Evolutionary conservation across 2,888 invertebrate genomes (phyloP).

Genomic region (Sesamia inferens): DNA sequence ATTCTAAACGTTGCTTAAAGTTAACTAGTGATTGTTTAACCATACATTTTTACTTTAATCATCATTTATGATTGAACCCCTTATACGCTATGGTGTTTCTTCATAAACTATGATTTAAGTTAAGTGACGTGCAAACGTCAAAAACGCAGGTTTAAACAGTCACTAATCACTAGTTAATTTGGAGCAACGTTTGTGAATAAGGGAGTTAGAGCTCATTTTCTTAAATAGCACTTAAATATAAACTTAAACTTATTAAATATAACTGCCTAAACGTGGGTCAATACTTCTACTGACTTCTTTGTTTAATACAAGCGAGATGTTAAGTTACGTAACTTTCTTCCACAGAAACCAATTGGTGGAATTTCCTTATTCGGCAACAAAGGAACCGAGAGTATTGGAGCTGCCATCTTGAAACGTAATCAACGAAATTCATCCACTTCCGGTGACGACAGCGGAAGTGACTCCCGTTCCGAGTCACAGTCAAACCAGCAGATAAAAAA

Average conservation of each 20-base stretch:
- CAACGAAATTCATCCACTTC: constrained; percentile 75
- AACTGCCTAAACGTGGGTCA: not conserved
- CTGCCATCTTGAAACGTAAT: constrained; percentile 82
- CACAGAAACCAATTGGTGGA: constrained; percentile 91
- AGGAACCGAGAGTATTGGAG: constrained; percentile 82
- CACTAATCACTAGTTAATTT: too few species aligned
- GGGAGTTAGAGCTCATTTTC: too few species aligned
- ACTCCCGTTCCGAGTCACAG: constrained; percentile 47
- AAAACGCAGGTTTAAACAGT: too few species aligned
- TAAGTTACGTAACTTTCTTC: constrained; percentile 18
- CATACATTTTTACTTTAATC: too few species aligned
- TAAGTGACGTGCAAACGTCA: too few species aligned
- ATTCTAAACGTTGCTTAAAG: too few species aligned
- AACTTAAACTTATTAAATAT: too few species aligned
- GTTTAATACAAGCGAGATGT: not conserved
- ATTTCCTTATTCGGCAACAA: constrained; percentile 90
- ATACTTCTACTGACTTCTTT: not conserved
- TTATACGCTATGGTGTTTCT: too few species aligned
- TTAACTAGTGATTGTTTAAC: too few species aligned
- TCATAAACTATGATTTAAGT: too few species aligned
- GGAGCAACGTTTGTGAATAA: too few species aligned
- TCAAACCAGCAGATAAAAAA: constrained; percentile 51
- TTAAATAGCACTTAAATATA: not conserved
- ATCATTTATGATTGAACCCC: too few species aligned
- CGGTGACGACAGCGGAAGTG: constrained; percentile 72